These are phyloP conservation scores for Aegotheles bennettii DNA, from an alignment of 2,113 vertebrate genomes.

Conservation along the genomic window DNA sequence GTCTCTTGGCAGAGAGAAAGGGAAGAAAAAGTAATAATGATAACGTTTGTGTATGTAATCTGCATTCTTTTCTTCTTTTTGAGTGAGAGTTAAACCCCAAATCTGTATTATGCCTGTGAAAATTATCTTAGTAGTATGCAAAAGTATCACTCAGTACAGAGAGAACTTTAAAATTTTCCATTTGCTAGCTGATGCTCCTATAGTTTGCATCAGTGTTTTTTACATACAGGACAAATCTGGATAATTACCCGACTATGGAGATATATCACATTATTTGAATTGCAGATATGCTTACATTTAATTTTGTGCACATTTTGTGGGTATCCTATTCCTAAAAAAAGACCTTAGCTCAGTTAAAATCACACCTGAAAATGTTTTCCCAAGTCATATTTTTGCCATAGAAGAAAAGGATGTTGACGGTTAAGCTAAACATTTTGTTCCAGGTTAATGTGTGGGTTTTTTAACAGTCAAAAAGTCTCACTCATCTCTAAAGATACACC, in stretches of 20 bases:
- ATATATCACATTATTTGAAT: neutral
- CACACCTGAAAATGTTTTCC: neutral
- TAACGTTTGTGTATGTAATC: neutral
- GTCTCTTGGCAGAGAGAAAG: neutral
- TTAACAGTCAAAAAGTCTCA: neutral
- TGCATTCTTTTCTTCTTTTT: neutral
- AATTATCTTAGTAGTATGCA: neutral
- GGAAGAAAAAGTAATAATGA: neutral
- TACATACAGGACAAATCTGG: neutral
- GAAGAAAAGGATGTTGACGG: neutral
- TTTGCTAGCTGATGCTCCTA: neutral
- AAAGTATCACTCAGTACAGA: neutral
- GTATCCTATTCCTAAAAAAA: neutral
- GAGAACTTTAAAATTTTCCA: neutral
- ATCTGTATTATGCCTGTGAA: neutral
- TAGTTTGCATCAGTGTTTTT: neutral
- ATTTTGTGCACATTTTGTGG: neutral
- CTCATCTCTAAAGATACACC: neutral
- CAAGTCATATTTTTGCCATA: neutral
- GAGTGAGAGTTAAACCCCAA: neutral
- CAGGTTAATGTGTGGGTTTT: neutral
- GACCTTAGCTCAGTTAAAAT: neutral
- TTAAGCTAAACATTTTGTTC: neutral
- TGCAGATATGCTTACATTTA: neutral
- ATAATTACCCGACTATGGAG: neutral